Evolutionary conservation across 2,797 vertebrate genomes (phyloP).

Genomic region (Falco novaeseelandiae): DNA sequence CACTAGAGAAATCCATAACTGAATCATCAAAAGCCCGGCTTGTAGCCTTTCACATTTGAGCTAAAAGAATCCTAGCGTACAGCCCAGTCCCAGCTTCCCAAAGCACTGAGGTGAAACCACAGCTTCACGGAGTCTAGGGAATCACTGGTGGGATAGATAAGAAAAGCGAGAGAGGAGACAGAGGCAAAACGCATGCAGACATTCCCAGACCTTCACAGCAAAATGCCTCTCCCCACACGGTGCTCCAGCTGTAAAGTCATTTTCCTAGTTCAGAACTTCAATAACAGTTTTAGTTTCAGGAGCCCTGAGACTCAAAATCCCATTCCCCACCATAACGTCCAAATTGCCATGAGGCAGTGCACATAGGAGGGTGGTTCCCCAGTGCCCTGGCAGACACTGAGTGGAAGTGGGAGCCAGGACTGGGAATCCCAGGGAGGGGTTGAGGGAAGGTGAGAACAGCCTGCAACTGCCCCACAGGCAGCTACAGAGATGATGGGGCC

Average conservation of each 20-base stretch:
- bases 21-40: neutral
- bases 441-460: neutral
- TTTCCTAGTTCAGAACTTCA: neutral
- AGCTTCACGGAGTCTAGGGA: neutral
- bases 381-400: neutral
- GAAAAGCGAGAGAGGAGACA: neutral
- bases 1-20: neutral
- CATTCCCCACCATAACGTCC: neutral
- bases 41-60: neutral
- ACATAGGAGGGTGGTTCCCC: neutral
- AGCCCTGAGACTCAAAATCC: neutral
- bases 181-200: neutral
- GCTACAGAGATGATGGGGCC: neutral
- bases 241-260: neutral
- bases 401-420: neutral
- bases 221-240: neutral
- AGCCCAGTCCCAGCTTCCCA: neutral
- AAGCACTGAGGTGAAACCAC: neutral
- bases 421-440: neutral
- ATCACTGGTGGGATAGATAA: neutral
- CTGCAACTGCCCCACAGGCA: neutral
- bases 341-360: neutral
- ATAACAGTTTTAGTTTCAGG: neutral
- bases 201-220: neutral
- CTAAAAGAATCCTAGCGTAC: neutral